Evolutionary conservation across 2,797 vertebrate genomes (phyloP).

Genomic region (Channallabes apus): DNA sequence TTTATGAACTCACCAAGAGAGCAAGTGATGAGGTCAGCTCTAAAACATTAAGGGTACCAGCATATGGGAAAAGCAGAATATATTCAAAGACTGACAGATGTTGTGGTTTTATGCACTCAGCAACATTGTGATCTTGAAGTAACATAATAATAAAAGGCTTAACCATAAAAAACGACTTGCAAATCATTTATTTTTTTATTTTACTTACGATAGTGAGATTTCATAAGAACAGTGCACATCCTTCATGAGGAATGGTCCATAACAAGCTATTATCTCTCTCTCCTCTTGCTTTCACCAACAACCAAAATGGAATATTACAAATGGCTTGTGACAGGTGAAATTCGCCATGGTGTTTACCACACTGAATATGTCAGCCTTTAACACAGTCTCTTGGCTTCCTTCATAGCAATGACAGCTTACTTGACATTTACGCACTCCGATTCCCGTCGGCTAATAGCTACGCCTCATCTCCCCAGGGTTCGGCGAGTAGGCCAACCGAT

Average conservation of each 20-base stretch:
- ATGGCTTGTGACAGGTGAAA: slow-evolving; percentile 57
- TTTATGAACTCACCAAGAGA: slow-evolving; percentile 49
- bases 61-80: slow-evolving; percentile 9
- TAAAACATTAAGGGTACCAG: slow-evolving; percentile 18
- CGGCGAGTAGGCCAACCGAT: slow-evolving; percentile 53
- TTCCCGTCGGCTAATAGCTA: slow-evolving; percentile 57
- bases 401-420: slow-evolving; percentile 58
- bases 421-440: slow-evolving; percentile 60
- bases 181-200: not conserved
- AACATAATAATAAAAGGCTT: not conserved
- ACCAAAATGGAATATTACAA: slow-evolving; percentile 42
- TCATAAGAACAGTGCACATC: not conserved
- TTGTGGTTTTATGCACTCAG: not conserved
- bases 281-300: slow-evolving; percentile 46
- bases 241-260: slow-evolving; percentile 34
- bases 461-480: slow-evolving; percentile 55
- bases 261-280: slow-evolving; percentile 46
- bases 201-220: slow-evolving; percentile 13
- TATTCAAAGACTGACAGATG: slow-evolving; percentile 2
- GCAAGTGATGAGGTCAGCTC: slow-evolving; percentile 44
- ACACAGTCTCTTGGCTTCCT: slow-evolving; percentile 53
- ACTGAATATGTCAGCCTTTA: slow-evolving; percentile 54
- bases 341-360: slow-evolving; percentile 52
- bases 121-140: not conserved
- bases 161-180: not conserved